Conservation (phyloP, 1,140 invertebrate species). For the Psix sp. region DNA sequence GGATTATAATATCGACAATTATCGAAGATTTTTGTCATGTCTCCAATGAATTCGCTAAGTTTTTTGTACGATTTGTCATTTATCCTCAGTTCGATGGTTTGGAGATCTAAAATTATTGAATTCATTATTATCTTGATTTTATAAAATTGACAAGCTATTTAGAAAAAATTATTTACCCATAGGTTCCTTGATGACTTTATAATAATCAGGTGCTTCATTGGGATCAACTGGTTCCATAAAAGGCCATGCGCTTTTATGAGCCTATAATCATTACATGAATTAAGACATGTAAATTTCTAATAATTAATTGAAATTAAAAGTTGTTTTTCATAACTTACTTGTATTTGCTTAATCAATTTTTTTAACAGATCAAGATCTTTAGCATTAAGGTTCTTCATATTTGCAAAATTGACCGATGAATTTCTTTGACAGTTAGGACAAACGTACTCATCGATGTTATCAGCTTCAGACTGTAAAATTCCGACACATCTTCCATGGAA, state of each 20-base stretch:
- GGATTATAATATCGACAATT: conserved; percentile 99
- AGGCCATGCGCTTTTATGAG: conserved; percentile 96
- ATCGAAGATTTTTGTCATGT: conserved; percentile 98
- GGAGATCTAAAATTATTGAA: conserved; percentile 84
- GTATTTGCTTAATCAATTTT: conserved; percentile 92
- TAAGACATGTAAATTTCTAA: too few relatives aligned
- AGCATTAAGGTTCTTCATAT: conserved; percentile 89
- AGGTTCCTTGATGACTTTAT: conserved; percentile 97
- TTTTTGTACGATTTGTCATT: conserved; percentile 89
- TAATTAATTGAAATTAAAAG: too few relatives aligned
- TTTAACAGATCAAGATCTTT: conserved; percentile 91
- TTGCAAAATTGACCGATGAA: conserved; percentile 90
- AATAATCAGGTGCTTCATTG: conserved; percentile 96
- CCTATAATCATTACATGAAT: conserved; percentile 75
- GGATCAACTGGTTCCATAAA: conserved; percentile 98
- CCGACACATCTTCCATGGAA: conserved; percentile 98
- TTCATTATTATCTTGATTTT: conserved; percentile 3
- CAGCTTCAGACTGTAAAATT: conserved; percentile 94
- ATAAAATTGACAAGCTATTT: conserved; percentile 57
- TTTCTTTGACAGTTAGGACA: conserved; percentile 96
- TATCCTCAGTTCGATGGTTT: conserved; percentile 93
- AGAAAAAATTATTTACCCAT: conserved; percentile 88
- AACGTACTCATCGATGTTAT: conserved; percentile 96
- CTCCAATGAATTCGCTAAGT: conserved; percentile 95
- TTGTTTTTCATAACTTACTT: too few relatives aligned